phyloP scores from a whole-genome alignment of 2,113 vertebrate genomes.

The Ascaphus truei region DNA sequence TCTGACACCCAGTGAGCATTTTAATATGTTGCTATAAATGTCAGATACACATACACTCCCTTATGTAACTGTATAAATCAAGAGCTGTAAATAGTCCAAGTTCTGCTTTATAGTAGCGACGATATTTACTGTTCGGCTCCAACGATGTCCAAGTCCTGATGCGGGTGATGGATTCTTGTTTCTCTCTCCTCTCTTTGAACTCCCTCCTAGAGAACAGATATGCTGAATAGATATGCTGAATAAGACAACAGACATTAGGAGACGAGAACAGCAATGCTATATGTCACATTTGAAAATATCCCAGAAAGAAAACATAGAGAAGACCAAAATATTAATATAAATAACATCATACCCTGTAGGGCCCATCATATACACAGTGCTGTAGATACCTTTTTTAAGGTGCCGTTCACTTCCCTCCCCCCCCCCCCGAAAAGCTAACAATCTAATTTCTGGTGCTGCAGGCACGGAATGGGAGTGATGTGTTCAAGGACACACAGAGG shows the following conservation, averaged over 20 bases:
- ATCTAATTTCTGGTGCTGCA: no score
- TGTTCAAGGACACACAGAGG: no score
- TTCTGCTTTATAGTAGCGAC: not conserved
- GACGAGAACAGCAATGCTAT: constrained; percentile 45
- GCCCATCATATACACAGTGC: no score
- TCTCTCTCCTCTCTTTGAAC: constrained; percentile 70
- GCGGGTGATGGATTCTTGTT: constrained; percentile 62
- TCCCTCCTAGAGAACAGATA: constrained; percentile 63
- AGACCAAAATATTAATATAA: no score
- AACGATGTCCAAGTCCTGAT: constrained; percentile 39
- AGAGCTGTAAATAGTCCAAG: not conserved
- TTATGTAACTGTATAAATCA: constrained; percentile 13
- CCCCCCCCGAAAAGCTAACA: constrained; percentile 26
- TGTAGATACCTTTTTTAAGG: no score
- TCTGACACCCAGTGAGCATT: not conserved
- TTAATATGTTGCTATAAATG: not conserved
- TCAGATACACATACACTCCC: not conserved
- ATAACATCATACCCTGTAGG: no score
- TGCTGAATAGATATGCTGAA: constrained; percentile 57
- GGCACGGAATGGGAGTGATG: no score
- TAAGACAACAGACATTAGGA: constrained; percentile 67
- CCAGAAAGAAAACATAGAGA: constrained; percentile 22
- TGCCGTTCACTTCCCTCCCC: constrained; percentile 26
- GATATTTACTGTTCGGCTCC: constrained; percentile 6
- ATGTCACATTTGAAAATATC: not conserved